phyloP scores from a whole-genome alignment of 1,140 invertebrate genomes.

The Euborellia annulipes region DNA sequence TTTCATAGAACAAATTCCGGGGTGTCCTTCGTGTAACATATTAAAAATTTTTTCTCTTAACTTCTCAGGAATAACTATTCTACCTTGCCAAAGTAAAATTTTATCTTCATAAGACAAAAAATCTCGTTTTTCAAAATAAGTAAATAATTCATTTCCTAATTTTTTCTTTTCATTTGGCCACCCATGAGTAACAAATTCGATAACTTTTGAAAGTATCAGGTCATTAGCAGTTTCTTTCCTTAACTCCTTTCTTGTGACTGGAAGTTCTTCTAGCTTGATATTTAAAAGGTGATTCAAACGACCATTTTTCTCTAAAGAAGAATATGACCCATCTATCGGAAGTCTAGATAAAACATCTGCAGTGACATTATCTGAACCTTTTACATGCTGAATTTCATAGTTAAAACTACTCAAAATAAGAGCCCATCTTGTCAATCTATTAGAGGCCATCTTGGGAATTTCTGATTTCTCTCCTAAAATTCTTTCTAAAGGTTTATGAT shows the following conservation, averaged over 20 bases:
- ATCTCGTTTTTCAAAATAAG: constrained; percentile 1
- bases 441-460: constrained; percentile 21
- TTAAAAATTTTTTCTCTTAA: constrained; percentile 2
- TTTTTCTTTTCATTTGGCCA: too few species aligned
- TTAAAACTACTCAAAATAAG: constrained; percentile 23
- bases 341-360: constrained; percentile 22
- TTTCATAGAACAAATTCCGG: constrained; percentile 11
- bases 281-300: too few species aligned
- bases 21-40: constrained; percentile 7
- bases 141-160: too few species aligned
- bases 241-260: constrained; percentile 5
- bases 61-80: constrained; percentile 1
- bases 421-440: constrained; percentile 23
- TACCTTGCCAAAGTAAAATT: constrained; percentile 10
- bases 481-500: constrained; percentile 30
- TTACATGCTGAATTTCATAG: constrained; percentile 22
- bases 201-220: neutral
- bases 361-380: constrained; percentile 14
- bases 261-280: neutral
- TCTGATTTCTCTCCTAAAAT: constrained; percentile 26
- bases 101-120: constrained; percentile 8
- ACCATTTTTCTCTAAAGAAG: constrained; percentile 7
- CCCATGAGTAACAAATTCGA: neutral
- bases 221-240: neutral
- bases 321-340: neutral